These are phyloP conservation scores for Syndactyla subalaris DNA, from an alignment of 2,797 vertebrate genomes.

Conservation along the genomic window DNA sequence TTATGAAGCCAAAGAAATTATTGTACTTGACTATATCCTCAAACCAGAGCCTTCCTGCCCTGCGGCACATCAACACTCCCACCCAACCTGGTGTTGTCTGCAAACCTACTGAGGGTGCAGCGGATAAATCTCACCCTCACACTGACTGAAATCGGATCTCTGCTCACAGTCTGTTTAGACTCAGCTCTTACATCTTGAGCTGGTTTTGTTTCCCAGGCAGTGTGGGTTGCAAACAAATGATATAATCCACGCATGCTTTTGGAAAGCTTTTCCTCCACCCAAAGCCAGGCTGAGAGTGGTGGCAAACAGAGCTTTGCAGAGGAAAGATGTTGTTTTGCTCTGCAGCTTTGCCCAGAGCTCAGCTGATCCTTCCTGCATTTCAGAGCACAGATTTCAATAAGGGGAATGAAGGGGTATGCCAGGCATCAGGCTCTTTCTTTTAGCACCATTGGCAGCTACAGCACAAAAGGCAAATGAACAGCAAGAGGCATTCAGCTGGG, in stretches of 20 bases:
- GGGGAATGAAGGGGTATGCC: background rate
- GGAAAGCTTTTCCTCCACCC: background rate
- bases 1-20: background rate
- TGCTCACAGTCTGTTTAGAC: background rate
- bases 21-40: background rate
- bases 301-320: background rate
- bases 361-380: background rate
- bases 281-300: background rate
- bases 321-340: background rate
- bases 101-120: background rate
- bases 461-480: slow-evolving; percentile 30
- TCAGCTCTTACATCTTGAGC: background rate
- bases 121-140: background rate
- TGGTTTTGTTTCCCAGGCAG: background rate
- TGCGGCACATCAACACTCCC: background rate
- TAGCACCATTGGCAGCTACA: background rate
- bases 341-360: background rate
- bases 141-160: background rate
- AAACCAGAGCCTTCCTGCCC: background rate
- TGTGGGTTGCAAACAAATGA: background rate
- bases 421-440: background rate
- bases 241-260: background rate
- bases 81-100: background rate
- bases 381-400: background rate
- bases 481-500: slow-evolving; percentile 4